Evolutionary conservation across 2,113 vertebrate species (phyloP), one percentile per base, ranked within the genome.

Genomic region (Fulica atra): DNA sequence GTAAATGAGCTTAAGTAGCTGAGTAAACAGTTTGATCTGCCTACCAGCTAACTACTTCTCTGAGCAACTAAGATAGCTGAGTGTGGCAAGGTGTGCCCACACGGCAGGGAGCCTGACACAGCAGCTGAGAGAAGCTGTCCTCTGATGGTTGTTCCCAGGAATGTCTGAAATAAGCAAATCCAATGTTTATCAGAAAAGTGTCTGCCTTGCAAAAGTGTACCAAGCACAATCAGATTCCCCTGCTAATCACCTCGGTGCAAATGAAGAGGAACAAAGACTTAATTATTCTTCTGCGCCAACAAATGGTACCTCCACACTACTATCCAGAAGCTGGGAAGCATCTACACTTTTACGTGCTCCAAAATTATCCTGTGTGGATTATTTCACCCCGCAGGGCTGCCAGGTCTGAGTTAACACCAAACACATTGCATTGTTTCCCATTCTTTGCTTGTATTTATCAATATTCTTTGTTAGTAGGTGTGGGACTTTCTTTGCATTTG

Each of bases 191-290:
- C 18, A 44, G 65, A 19, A 74, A 92, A 85, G 51, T n/a, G 44
- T 72, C 68, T 76, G 68, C 53, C 86, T 86, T 72, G 68, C 86
- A 95, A 80, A 95, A 81, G 50, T 17, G 11, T 24, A n/a, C 20
- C n/a, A 40, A 65, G 57, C 44, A 48, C 38, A 23, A 13, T 0
- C 6, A 92, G 46, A 77, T 81, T 69, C 46, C 63, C 64, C 64
- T 77, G 68, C 54, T 95, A 56, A 79, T 73, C 63, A 61, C 72
- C 76, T 73, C 3, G 1, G n/a, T 50, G 51, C 44, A 69, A 86
- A 18, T 0, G 0, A 93, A 84, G 24, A 87, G 64, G 60, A 94
- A 78, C n/a, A 53, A 84, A 78, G 69, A 36, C 40, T 42, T 81
- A 70, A 84, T 78, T 84, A 74, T 51, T 65, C 36, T 84, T 81